Conservation (phyloP, 1,140 invertebrate genomes). For the Drosophila ambigua region DNA sequence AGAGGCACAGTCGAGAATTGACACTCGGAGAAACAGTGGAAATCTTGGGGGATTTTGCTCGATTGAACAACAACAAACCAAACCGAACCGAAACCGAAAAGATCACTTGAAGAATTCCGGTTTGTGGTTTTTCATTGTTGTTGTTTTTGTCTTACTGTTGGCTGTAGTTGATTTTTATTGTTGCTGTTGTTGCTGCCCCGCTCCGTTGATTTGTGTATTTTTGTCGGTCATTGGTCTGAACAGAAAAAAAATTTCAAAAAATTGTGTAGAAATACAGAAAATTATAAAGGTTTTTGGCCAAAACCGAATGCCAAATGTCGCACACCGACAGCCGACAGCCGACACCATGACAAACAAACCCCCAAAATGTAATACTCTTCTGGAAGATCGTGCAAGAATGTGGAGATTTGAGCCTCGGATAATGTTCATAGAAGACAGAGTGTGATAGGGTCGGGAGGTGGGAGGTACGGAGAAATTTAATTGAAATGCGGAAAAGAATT, state of each 20-base stretch:
- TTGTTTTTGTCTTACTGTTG: constrained; percentile 18
- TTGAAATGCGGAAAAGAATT: constrained; percentile 57
- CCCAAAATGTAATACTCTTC: too few relatives aligned
- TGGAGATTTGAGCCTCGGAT: constrained; percentile 7
- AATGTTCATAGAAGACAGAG: constrained; percentile 6
- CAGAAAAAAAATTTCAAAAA: constrained; percentile 47
- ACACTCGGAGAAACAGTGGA: constrained; percentile 36
- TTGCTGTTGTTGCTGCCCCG: constrained; percentile 27
- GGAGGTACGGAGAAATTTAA: constrained; percentile 32
- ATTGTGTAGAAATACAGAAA: constrained; percentile 46
- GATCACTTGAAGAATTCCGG: constrained; percentile 82
- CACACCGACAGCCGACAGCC: constrained; percentile 5
- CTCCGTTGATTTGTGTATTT: constrained; percentile 48
- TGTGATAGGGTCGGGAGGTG: neutral
- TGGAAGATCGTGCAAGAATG: constrained; percentile 49
- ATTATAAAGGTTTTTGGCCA: constrained; percentile 21
- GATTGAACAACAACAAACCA: constrained; percentile 42
- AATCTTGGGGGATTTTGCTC: constrained; percentile 47
- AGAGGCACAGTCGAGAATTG: constrained; percentile 27
- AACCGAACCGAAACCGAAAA: constrained; percentile 34
- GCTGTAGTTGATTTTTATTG: constrained; percentile 8
- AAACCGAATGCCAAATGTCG: constrained; percentile 49
- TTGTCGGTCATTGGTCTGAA: constrained; percentile 81
- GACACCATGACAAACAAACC: too few relatives aligned
- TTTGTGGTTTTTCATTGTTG: constrained; percentile 70